Evolutionary conservation across 2,888 invertebrate species (phyloP), one percentile per base, ranked within the genome.

Genomic region (Polydrusus pterygomalis): DNA sequence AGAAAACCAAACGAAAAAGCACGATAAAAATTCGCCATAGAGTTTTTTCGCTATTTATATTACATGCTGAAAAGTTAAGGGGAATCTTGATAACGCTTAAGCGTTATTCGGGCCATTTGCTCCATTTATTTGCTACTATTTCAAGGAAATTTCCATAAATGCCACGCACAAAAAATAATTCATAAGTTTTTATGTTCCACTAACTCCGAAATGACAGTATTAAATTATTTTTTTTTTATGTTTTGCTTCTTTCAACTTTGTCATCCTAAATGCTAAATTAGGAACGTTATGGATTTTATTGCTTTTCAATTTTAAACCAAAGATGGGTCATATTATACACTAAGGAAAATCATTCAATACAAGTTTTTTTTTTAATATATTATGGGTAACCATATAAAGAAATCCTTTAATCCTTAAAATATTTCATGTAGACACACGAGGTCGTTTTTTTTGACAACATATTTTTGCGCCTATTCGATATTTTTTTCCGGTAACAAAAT

Each of bases 41-140:
- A 63, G 43, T 51, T 74, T 74, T 74, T 74, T 70, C 47, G 74
- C 69, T 70, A 74, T 74, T 70, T 70, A 69, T 74, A 75, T 75
- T 65, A 75, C 70, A 75, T 75, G 73, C 73, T 77, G 77, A 73
- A 73, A 73, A 77, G 69, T 72, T 64, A 64, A 77, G 70, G 77
- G 70, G 74, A 70, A 74, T 70, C 74, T 70, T 58, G 70, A 70
- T 74, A 74, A 77, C 69, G 65, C 62, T 62, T 70, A 64, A 69
- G 70, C 81, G 81, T 84, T 83, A 83, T 82, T 82, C 83, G 80
- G 83, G 79, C 83, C 84, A 84, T 84, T 84, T 83, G 82, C 80
- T 80, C 83, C 83, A 81, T 84, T 84, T 83, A 82, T 83, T 81
- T 79, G 80, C 77, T 81, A 79, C 81, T 84, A 82, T 83, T 82